Conservation (phyloP, 37 sponge, comb jelly and placozoan genomes). For the Theonella swinhoei region DNA sequence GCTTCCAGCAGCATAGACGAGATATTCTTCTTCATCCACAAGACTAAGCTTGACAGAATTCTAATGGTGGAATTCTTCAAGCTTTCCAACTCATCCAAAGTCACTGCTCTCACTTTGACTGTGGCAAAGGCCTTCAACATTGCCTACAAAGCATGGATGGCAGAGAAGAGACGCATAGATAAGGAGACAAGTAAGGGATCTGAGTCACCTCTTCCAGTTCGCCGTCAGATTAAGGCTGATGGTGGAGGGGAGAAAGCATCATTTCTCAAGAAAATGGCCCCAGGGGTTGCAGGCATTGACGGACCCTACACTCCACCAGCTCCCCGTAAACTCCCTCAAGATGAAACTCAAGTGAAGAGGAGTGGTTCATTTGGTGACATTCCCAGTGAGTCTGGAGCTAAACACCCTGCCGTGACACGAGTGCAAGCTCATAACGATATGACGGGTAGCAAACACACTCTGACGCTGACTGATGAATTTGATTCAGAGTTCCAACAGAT, state of each 20-base stretch:
- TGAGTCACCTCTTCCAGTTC: constrained; percentile 30
- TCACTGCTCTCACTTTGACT: constrained; percentile 62
- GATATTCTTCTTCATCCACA: constrained; percentile 77
- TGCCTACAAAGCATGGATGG: constrained; percentile 80
- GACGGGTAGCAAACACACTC: constrained; percentile 77
- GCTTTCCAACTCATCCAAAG: constrained; percentile 37
- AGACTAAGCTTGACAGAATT: constrained; percentile 38
- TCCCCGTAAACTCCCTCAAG: constrained; percentile 22
- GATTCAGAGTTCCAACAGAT: constrained; percentile 63
- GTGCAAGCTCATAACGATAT: constrained; percentile 32
- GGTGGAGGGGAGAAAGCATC: neutral
- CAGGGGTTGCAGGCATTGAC: constrained; percentile 17
- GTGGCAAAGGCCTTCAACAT: constrained; percentile 84
- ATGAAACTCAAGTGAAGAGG: neutral
- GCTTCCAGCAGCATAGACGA: constrained; percentile 9
- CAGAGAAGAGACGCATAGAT: constrained; percentile 39
- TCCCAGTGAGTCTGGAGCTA: neutral
- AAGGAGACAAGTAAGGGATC: constrained; percentile 11
- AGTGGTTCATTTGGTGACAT: constrained; percentile 50
- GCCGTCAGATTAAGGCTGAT: neutral
- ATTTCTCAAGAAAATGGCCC: constrained; percentile 15
- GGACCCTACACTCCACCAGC: constrained; percentile 49
- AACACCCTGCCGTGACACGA: constrained; percentile 36
- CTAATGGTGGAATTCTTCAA: constrained; percentile 61
- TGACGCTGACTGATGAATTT: constrained; percentile 67